Percentiles rank a stretch among this genome's conserved stretches.
phyloP scores from a whole-genome alignment of 1,140 invertebrate species.

The Adoxophyes honmai region DNA sequence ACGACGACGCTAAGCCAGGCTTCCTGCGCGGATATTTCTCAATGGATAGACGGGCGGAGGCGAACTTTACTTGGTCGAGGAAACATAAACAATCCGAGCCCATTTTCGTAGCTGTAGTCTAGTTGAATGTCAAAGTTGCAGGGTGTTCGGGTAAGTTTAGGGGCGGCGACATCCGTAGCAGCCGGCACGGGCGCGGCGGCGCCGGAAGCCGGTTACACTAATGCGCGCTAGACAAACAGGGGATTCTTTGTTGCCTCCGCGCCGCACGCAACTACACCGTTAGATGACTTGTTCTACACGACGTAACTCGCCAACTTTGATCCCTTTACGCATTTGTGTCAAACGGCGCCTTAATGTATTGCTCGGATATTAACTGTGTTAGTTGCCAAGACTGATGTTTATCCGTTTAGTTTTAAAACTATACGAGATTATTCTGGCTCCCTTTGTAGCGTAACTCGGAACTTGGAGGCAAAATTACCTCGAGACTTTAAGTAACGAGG shows the following conservation, averaged over 20 bases:
- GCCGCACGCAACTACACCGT: conserved; percentile 37
- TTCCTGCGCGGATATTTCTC: not conserved
- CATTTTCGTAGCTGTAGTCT: conserved; percentile 10
- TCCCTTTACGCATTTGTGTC: conserved; percentile 9
- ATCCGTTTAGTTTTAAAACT: conserved; percentile 10
- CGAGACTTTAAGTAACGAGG: not conserved
- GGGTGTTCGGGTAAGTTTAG: conserved; percentile 16
- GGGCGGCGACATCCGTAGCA: conserved; percentile 28
- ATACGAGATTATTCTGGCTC: not conserved
- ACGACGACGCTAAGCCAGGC: conserved; percentile 9
- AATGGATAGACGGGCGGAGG: conserved; percentile 4
- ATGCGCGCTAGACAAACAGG: conserved; percentile 32
- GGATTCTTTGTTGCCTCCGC: conserved; percentile 26
- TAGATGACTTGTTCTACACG: conserved; percentile 25
- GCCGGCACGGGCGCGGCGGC: conserved; percentile 18
- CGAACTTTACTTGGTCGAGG: conserved; percentile 22
- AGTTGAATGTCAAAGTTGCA: conserved; percentile 24
- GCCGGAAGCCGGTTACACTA: conserved; percentile 25
- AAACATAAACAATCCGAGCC: conserved; percentile 23
- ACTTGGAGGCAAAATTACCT: not conserved
- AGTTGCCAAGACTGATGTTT: not conserved
- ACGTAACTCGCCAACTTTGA: conserved; percentile 14
- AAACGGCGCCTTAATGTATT: not conserved
- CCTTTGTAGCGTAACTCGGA: not conserved
- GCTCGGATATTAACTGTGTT: conserved; percentile 4